Evolutionary conservation across 2,888 invertebrate genomes (phyloP), one percentile per base, ranked within the genome.

Genomic region (Oasisia sp.): DNA sequence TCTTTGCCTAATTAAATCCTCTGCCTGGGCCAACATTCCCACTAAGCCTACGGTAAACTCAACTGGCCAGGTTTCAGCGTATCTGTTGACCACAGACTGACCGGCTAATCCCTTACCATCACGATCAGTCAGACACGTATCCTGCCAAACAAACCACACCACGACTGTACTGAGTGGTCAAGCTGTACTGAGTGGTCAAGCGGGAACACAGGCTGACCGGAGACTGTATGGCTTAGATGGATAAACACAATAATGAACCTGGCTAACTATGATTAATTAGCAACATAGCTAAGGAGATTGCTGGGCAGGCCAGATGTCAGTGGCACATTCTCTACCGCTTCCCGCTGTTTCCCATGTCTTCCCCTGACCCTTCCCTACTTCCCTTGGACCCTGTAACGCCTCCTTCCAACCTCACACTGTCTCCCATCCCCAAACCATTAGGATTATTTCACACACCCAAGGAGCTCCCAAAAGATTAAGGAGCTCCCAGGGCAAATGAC

Each of bases 221-320:
- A 74, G 74, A 74, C 74, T 50, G 50, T 50, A 50, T 50, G 50
- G 50, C 50, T 19, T 19, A 74, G 74, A 74, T 74, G 74, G 74
- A 74, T 74, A 74, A 74, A 74, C 74, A 74, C 27, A 74, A 74
- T 74, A 74, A 74, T 74, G 19, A 74, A 74, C 74, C 74, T 74
- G 74, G 74, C 74, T 74, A 74, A 74, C 74, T 74, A 74, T 74
- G 74, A 74, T 74, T 74, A 74, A 74, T 74, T 74, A 74, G 74
- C n/a, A 74, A n/a, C 74, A 27, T 74, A 27, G 74, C 74, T 74
- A 74, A 74, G 74, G 74, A 74, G 74, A 74, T 7, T 74, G 74
- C 74, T 74, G 74, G 74, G 74, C 74, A 27, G 74, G 27, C 74
- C 74, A 74, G 74, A 74, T 74, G 74, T 74, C 74, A 74, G 74